Conservation (phyloP, 2,797 vertebrate genomes). For the Poeciliopsis infans region DNA sequence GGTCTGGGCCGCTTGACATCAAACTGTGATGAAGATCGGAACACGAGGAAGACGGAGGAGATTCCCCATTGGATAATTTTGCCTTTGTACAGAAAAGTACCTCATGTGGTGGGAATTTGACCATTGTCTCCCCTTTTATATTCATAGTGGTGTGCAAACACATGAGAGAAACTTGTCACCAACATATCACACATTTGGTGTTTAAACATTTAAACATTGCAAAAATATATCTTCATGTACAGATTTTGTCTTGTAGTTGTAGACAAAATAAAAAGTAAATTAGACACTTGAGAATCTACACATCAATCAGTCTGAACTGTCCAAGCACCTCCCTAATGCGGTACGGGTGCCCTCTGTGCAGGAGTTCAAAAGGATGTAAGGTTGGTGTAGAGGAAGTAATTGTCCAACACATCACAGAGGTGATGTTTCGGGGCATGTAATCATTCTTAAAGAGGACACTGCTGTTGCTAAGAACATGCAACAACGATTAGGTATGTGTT, state of each 20-base stretch:
- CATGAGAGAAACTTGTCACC: slow-evolving; percentile 35
- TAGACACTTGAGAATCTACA: slow-evolving; percentile 55
- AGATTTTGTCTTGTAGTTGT: slow-evolving; percentile 63
- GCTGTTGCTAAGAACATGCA: not conserved
- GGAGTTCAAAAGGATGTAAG: slow-evolving; percentile 2
- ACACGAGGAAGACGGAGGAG: slow-evolving; percentile 60
- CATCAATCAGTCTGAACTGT: slow-evolving; percentile 14
- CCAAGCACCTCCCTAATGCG: too few species aligned
- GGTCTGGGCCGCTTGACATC: slow-evolving; percentile 73
- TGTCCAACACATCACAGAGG: not conserved
- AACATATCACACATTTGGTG: slow-evolving; percentile 39
- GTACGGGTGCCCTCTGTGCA: not conserved
- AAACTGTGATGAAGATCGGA: slow-evolving; percentile 51
- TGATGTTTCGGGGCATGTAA: not conserved
- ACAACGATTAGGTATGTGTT: not conserved
- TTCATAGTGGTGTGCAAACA: slow-evolving; percentile 57
- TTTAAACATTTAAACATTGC: slow-evolving; percentile 48
- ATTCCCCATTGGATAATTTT: slow-evolving; percentile 41
- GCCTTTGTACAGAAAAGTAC: slow-evolving; percentile 57
- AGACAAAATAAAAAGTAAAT: slow-evolving; percentile 72
- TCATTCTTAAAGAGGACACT: not conserved
- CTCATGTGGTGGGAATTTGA: slow-evolving; percentile 32
- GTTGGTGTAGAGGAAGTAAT: not conserved
- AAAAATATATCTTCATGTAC: slow-evolving; percentile 75
- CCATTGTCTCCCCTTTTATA: slow-evolving; percentile 22